A percentile compares a stretch with the other conserved stretches of the same genome.
Conservation (phyloP, 2,797 vertebrate species). For the Pseudochirops corinnae region DNA sequence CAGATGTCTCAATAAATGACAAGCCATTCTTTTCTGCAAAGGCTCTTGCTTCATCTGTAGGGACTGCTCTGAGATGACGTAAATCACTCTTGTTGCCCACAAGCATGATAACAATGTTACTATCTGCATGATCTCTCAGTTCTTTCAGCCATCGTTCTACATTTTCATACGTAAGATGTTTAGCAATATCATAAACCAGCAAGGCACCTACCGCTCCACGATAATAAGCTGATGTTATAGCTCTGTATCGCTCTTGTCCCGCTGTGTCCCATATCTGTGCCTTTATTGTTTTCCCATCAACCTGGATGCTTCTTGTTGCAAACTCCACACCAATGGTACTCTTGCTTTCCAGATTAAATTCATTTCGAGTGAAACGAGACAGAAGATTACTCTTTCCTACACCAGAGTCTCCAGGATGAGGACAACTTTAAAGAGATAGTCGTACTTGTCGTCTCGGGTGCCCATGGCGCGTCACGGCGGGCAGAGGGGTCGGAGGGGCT, state of each 20-base stretch:
- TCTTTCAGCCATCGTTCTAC: slow-evolving; percentile 99
- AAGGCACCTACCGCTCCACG: slow-evolving; percentile 96
- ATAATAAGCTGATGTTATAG: slow-evolving; percentile 98
- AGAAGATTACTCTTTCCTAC: slow-evolving; percentile 99
- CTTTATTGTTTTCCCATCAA: slow-evolving; percentile 98
- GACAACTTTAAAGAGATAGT: slow-evolving; percentile 97
- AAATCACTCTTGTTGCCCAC: slow-evolving; percentile 99
- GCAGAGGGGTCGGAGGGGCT: slow-evolving; percentile 70
- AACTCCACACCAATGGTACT: slow-evolving; percentile 99
- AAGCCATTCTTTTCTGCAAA: no score
- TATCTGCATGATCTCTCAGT: slow-evolving; percentile 96
- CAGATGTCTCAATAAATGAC: no score
- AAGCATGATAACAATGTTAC: slow-evolving; percentile 99
- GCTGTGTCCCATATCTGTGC: slow-evolving; percentile 99
- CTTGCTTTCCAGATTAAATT: slow-evolving; percentile 99
- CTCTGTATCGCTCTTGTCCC: slow-evolving; percentile 97
- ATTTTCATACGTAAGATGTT: slow-evolving; percentile 97
- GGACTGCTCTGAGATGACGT: slow-evolving; percentile 96
- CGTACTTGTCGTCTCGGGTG: slow-evolving; percentile 96
- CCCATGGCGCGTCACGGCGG: slow-evolving; percentile 87
- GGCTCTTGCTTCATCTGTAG: slow-evolving; percentile 95
- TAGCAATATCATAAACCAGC: slow-evolving; percentile 97
- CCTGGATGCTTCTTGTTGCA: slow-evolving; percentile 98
- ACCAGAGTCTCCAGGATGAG: slow-evolving; percentile 98
- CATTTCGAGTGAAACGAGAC: slow-evolving; percentile 98